Conservation (phyloP, 2,113 vertebrate genomes). For the Cercocebus atys region DNA sequence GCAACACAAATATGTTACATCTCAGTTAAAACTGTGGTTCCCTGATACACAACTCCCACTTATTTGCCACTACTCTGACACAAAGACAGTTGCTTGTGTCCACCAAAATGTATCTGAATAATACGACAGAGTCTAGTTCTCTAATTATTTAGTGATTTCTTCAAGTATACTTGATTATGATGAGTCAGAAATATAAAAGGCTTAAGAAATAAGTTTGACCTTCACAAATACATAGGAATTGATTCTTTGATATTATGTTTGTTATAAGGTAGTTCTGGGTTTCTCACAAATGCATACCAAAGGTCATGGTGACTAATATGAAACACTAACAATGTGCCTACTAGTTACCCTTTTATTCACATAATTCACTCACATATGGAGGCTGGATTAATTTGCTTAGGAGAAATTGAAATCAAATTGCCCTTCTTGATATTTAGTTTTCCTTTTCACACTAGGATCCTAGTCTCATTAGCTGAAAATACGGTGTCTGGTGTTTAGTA, state of each 20-base stretch:
- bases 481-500: neutral
- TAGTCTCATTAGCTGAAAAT: neutral
- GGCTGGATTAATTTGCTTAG: neutral
- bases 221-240: neutral
- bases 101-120: neutral
- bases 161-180: slow-evolving; percentile 18
- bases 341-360: neutral
- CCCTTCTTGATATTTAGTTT: neutral
- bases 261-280: neutral
- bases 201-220: neutral
- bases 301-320: neutral
- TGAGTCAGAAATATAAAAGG: neutral
- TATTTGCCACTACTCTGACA: neutral
- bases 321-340: neutral
- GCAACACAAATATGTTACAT: neutral
- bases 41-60: neutral
- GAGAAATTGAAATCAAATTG: neutral
- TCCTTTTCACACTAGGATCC: neutral
- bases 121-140: neutral
- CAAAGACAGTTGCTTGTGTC: neutral
- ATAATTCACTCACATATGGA: neutral
- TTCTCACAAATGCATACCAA: neutral
- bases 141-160: neutral
- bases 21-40: neutral
- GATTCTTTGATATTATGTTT: neutral